These are phyloP conservation scores for Vireo griseus DNA, from an alignment of 2,797 vertebrate genomes.

Conservation along the genomic window DNA sequence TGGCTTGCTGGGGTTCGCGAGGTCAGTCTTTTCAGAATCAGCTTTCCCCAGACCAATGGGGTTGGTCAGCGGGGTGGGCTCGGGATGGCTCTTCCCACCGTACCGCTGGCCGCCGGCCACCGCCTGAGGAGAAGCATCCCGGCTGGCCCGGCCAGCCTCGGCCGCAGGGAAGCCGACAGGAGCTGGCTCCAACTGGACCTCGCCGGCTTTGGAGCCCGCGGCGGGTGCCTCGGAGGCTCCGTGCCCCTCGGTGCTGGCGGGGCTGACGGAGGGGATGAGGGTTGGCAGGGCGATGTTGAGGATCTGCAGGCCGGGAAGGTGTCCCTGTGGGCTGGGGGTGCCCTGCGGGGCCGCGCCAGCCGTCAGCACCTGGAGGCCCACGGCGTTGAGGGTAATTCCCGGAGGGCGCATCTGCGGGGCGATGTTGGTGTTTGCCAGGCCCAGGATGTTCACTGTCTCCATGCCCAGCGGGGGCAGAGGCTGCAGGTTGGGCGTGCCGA, in stretches of 20 bases:
- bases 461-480: slow-evolving; percentile 76
- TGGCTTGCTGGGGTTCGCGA: neutral
- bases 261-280: slow-evolving; percentile 86
- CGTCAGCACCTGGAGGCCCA: slow-evolving; percentile 89
- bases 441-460: slow-evolving; percentile 88
- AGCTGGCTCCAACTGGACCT: neutral
- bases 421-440: slow-evolving; percentile 80
- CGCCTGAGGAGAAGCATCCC: slow-evolving; percentile 48
- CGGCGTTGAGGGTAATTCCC: slow-evolving; percentile 87
- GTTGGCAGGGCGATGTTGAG: slow-evolving; percentile 91
- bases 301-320: slow-evolving; percentile 88
- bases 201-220: neutral
- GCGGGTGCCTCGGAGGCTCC: slow-evolving; percentile 18
- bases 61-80: neutral
- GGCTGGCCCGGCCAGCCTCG: neutral
- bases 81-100: neutral
- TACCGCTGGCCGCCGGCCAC: slow-evolving; percentile 20
- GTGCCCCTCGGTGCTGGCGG: slow-evolving; percentile 62
- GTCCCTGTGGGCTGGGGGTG: slow-evolving; percentile 76
- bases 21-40: slow-evolving; percentile 47
- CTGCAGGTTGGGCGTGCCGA: slow-evolving; percentile 74
- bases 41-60: neutral
- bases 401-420: slow-evolving; percentile 79
- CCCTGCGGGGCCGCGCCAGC: slow-evolving; percentile 79
- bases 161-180: neutral